Conservation (phyloP, 1,140 invertebrate species). For the Cherax destructor region DNA sequence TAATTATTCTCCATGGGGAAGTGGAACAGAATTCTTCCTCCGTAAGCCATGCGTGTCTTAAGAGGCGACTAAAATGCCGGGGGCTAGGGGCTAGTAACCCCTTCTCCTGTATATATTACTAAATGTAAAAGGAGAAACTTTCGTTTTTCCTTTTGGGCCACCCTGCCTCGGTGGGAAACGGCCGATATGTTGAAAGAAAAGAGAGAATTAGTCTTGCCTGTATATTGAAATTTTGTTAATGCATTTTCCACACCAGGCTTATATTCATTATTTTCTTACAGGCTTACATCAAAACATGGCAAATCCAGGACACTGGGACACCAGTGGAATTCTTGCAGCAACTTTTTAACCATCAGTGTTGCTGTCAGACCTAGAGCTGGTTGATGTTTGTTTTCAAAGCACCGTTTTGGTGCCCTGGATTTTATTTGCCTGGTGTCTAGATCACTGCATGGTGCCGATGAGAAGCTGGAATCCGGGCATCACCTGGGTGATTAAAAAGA, state of each 20-base stretch:
- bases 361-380: neutral
- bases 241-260: neutral
- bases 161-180: no score
- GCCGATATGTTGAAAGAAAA: no score
- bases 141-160: no score
- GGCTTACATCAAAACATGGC: constrained; percentile 59
- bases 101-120: no score
- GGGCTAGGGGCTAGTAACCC: no score
- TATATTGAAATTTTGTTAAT: neutral
- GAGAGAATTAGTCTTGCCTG: no score
- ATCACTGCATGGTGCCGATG: constrained; percentile 22
- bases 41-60: no score
- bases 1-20: no score
- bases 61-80: no score
- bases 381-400: neutral
- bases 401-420: constrained; percentile 36
- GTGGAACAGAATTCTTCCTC: no score
- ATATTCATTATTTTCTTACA: constrained; percentile 5
- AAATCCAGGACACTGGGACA: constrained; percentile 39
- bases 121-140: no score
- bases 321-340: neutral
- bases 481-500: neutral
- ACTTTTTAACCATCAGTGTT: neutral
- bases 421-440: constrained; percentile 42
- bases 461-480: constrained; percentile 12